Percentiles rank a stretch among this genome's conserved stretches.
phyloP scores from a whole-genome alignment of 2,888 invertebrate species.

The Drosophila aldrichi region DNA sequence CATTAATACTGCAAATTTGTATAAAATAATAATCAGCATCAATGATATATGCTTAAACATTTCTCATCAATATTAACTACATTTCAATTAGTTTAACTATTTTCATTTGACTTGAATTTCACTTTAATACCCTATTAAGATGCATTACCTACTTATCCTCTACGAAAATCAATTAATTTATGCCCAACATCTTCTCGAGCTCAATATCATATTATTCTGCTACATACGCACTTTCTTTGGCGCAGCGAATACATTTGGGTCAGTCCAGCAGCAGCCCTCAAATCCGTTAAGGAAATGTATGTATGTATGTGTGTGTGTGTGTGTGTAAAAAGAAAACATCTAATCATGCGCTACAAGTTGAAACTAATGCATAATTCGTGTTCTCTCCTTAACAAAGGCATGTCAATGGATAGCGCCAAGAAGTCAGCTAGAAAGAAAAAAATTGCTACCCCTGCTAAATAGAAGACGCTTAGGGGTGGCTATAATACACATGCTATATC shows the following conservation, averaged over 20 bases:
- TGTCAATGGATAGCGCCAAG: conserved; percentile 45
- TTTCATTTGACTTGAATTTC: conserved; percentile 1
- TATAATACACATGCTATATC: background rate
- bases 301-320: background rate
- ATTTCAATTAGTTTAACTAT: background rate
- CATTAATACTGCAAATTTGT: too few relatives aligned
- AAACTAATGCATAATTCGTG: conserved; percentile 79
- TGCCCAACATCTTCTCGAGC: background rate
- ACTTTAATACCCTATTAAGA: conserved; percentile 4
- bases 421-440: conserved; percentile 50
- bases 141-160: conserved; percentile 6
- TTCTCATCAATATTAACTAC: background rate
- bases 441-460: conserved; percentile 45
- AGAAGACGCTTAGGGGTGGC: conserved; percentile 52
- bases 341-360: conserved; percentile 68
- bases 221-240: conserved; percentile 5
- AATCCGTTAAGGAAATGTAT: conserved; percentile 16
- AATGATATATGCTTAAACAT: too few relatives aligned
- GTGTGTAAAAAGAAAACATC: conserved; percentile 29
- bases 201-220: conserved; percentile 9
- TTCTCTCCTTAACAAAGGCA: conserved; percentile 37
- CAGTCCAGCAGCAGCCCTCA: conserved; percentile 39
- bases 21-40: too few relatives aligned
- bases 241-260: conserved; percentile 36
- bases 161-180: conserved; percentile 16